phyloP scores from a whole-genome alignment of 2,888 invertebrate species.

The Cylindroiulus punctatus region DNA sequence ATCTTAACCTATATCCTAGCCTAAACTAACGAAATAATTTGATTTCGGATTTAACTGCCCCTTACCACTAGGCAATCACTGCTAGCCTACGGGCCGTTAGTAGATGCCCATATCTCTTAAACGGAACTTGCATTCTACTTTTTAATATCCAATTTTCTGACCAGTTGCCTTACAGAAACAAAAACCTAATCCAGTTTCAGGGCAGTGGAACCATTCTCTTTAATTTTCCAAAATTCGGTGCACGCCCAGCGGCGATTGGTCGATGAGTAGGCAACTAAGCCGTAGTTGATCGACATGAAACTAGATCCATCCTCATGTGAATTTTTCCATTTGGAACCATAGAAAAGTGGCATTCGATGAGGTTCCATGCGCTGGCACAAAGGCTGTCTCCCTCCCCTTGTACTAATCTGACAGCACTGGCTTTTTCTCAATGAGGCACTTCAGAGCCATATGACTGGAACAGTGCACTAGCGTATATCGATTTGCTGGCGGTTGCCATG shows the following conservation, averaged over 20 bases:
- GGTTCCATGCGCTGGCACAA: not conserved
- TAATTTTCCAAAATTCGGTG: not conserved
- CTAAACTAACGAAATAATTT: too few relatives aligned
- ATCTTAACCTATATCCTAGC: too few relatives aligned
- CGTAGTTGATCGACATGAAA: conserved; percentile 19
- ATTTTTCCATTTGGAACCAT: not conserved
- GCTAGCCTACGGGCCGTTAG: too few relatives aligned
- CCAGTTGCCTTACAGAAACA: too few relatives aligned
- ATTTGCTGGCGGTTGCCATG: conserved; percentile 28
- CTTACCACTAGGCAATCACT: too few relatives aligned
- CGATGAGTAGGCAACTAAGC: conserved; percentile 13
- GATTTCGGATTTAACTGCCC: too few relatives aligned
- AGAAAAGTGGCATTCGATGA: not conserved
- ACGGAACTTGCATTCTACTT: too few relatives aligned
- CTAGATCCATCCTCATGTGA: not conserved
- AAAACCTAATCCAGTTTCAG: too few relatives aligned
- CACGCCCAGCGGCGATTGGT: not conserved
- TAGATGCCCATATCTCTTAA: too few relatives aligned
- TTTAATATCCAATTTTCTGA: too few relatives aligned
- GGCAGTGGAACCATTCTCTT: too few relatives aligned
- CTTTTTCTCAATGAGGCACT: conserved; percentile 13
- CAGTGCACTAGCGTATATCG: conserved; percentile 10
- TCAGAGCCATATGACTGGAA: conserved; percentile 11
- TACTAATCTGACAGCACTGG: conserved; percentile 14
- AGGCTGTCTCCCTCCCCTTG: not conserved